These are phyloP conservation scores for Xenopus laevis DNA, from an alignment of 2,113 vertebrate species.

Conservation along the genomic window DNA sequence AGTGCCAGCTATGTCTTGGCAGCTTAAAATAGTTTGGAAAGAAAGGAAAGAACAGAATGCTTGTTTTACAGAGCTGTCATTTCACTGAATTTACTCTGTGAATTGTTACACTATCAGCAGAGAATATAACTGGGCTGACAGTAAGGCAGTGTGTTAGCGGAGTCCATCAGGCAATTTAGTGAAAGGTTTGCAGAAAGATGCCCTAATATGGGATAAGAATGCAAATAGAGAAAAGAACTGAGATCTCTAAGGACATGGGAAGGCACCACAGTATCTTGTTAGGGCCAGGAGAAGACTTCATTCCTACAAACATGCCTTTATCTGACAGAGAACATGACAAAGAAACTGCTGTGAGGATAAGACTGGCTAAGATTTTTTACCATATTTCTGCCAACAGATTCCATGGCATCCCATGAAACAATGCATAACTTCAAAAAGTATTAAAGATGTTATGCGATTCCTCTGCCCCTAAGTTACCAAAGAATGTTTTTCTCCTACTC, in stretches of 20 bases:
- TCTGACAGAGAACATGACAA: not conserved
- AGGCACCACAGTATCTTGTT: conserved; percentile 6
- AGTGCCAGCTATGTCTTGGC: conserved; percentile 6
- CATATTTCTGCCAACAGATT: no score
- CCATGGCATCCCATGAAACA: no score
- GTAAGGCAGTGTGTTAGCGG: conserved; percentile 7
- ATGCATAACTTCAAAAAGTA: no score
- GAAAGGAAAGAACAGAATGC: conserved; percentile 19
- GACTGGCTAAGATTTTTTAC: no score
- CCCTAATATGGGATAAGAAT: conserved; percentile 45
- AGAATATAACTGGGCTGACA: conserved; percentile 35
- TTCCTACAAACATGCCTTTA: not conserved
- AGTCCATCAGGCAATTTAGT: conserved; percentile 36
- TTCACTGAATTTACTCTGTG: conserved; percentile 10
- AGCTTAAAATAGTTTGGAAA: conserved; percentile 14
- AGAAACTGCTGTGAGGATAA: no score
- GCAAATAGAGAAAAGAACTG: conserved; percentile 25
- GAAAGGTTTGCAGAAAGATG: conserved; percentile 33
- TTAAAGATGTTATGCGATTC: no score
- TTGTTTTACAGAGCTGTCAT: conserved; percentile 32
- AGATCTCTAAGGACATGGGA: not conserved
- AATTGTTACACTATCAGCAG: conserved; percentile 39
- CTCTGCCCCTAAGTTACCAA: no score
- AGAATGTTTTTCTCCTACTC: no score
- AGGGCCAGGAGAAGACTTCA: not conserved